Percentiles rank a stretch among this genome's conserved stretches.
Conservation (phyloP, 1,140 invertebrate genomes). For the Caenorhabditis briggsae region DNA sequence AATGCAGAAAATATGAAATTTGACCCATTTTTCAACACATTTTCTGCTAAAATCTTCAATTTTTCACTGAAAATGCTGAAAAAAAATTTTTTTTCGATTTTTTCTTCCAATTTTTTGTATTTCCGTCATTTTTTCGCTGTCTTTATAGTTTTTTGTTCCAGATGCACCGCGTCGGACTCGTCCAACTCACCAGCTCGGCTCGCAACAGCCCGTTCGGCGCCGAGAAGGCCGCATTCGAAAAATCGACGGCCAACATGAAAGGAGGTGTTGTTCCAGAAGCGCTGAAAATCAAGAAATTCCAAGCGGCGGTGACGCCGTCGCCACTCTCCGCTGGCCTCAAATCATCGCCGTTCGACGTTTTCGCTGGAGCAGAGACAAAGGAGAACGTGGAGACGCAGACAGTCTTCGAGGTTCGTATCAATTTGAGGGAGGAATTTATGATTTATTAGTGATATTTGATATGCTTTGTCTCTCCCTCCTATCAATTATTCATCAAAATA, state of each 20-base stretch:
- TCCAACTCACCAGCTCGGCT: slow-evolving; percentile 26
- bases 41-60: neutral
- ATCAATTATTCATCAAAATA: slow-evolving; percentile 15
- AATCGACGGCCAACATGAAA: neutral
- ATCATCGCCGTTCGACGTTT: neutral
- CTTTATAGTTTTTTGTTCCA: neutral
- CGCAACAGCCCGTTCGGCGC: slow-evolving; percentile 33
- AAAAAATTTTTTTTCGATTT: neutral
- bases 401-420: neutral
- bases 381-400: slow-evolving; percentile 42
- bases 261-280: neutral
- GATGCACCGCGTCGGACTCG: slow-evolving; percentile 19
- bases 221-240: slow-evolving; percentile 1
- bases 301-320: neutral
- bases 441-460: neutral
- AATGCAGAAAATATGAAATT: neutral
- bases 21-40: neutral
- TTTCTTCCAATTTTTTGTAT: neutral
- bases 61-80: neutral
- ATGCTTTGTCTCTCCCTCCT: neutral
- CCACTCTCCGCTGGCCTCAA: neutral
- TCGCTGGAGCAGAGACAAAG: neutral
- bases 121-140: neutral
- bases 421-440: neutral
- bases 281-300: slow-evolving; percentile 10